Evolutionary conservation across 2,888 invertebrate genomes (phyloP), one percentile per base, ranked within the genome.

Genomic region (Nomada flava): DNA sequence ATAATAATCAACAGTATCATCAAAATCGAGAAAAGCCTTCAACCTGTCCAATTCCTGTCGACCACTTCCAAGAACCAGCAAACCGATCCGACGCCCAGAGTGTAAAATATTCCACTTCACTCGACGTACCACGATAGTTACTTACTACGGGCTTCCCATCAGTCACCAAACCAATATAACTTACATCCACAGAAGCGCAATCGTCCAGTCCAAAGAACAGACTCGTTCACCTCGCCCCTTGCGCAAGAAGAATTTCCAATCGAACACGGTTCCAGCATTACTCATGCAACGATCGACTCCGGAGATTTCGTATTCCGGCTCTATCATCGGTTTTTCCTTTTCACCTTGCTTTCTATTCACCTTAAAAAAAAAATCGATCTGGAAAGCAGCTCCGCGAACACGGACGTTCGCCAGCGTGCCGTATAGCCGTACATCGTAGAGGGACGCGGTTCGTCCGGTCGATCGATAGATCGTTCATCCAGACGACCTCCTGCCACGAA

Each of bases 401-500:
- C 69, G n/a, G 29, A 11, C 68, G 29, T 52, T 60, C 52, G 55
- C 36, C 76, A 69, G 53, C 59, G 67, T 65, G 74, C 65, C 59
- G 77, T 64, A 72, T 7, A 36, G 7, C 36, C 36, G 36, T 7
- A 7, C 0, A 5, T 7, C 36, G 36, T 1, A 7, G 36, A 36
- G 7, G 36, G 80, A 57, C 67, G 73, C 68, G 69, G 57, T 26
- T 26, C n/a, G 67, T 59, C 60, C 36, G 53, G 57, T 57, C 74
- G 79, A 82, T 85, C 80, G 76, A 83, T 70, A 65, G 82, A 78
- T 79, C 74, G 67, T 52, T 52, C 64, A 59, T 52, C 72, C 69
- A 47, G 73, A 82, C 87, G 90, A 89, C 87, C 89, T 88, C 86
- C 86, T 88, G 86, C 87, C 87, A 88, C 83, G 90, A 86, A 90